These are phyloP conservation scores for Anarsia innoxiella DNA, from an alignment of 2,888 invertebrate genomes.

Conservation along the genomic window DNA sequence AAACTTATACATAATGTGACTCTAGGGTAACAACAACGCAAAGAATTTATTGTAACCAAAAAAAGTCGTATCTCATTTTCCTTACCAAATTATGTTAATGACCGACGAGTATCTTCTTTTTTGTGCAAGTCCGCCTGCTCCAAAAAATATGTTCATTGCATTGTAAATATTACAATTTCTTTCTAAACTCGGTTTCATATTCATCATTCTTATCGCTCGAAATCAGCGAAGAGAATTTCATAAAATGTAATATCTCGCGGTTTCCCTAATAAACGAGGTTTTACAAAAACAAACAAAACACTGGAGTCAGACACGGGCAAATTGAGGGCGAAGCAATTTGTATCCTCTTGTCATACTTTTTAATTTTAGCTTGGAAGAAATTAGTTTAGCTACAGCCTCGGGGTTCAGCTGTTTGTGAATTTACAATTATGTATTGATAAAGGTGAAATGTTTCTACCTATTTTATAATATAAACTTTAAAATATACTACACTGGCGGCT, in stretches of 20 bases:
- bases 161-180: background rate
- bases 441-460: background rate
- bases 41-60: too few relatives aligned
- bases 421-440: background rate
- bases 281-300: slow-evolving; percentile 60
- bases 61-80: background rate
- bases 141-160: too few relatives aligned
- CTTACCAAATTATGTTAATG: background rate
- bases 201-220: slow-evolving; percentile 28
- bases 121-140: background rate
- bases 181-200: background rate
- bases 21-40: too few relatives aligned
- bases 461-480: background rate
- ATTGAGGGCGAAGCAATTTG: slow-evolving; percentile 62
- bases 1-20: too few relatives aligned
- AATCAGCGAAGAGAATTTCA: slow-evolving; percentile 27
- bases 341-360: slow-evolving; percentile 66
- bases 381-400: slow-evolving; percentile 24
- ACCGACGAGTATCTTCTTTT: background rate
- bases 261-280: slow-evolving; percentile 55
- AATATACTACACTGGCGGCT: too few relatives aligned
- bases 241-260: slow-evolving; percentile 44
- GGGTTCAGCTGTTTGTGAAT: slow-evolving; percentile 28
- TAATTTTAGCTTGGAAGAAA: slow-evolving; percentile 57
- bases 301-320: slow-evolving; percentile 47